Conservation (phyloP, 2,113 vertebrate species). For the Gallinago jamesoni region DNA sequence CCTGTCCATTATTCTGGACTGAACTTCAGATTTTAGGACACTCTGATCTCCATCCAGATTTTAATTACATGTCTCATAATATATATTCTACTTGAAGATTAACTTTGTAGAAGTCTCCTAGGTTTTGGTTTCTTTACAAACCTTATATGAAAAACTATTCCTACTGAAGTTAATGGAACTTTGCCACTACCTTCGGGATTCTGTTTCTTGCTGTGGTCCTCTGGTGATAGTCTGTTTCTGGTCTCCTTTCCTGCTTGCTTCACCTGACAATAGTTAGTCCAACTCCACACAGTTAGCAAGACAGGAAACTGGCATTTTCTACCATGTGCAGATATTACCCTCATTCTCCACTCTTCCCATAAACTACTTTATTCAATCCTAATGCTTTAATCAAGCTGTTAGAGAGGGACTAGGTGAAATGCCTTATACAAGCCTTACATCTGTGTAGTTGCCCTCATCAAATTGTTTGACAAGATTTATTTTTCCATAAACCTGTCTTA, state of each 20-base stretch:
- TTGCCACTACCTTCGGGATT: neutral
- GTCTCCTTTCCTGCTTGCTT: neutral
- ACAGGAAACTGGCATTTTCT: neutral
- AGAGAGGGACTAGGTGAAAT: neutral
- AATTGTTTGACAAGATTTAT: neutral
- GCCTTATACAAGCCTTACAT: neutral
- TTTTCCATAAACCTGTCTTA: neutral
- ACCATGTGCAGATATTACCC: rapidly evolving
- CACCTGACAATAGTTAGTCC: neutral
- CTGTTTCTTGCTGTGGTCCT: neutral
- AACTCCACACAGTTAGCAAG: neutral
- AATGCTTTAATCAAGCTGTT: neutral
- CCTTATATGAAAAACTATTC: neutral
- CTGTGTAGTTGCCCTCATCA: neutral
- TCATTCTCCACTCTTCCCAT: neutral
- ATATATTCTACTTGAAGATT: neutral
- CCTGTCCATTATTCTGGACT: neutral
- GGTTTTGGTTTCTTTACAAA: neutral
- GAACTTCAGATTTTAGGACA: neutral
- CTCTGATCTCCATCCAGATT: neutral
- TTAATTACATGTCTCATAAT: neutral
- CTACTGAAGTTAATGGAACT: neutral
- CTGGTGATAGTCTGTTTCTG: neutral
- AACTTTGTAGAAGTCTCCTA: neutral
- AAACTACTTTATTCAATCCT: neutral